Evolutionary conservation across 2,888 invertebrate species (phyloP), one percentile per base, ranked within the genome.

Genomic region (Pseudococcus jackbeardsleyi): DNA sequence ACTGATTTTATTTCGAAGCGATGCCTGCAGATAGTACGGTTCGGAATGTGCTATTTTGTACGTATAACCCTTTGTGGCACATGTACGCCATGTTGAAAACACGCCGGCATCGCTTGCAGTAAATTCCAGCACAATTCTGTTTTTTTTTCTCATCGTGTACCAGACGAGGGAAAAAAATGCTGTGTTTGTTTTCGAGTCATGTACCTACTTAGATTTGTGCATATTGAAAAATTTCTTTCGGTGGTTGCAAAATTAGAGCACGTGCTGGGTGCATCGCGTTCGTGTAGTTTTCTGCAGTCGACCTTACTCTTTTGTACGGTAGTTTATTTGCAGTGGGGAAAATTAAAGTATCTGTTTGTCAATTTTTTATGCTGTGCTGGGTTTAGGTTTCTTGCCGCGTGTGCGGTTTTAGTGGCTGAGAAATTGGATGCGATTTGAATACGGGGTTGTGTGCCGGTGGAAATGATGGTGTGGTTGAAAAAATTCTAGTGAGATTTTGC

Each of bases 41-140:
- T 64, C 22, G 64, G 64, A 64, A 64, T 64, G 64, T 22, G 64
- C 64, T 64, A 22, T 64, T 64, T 12, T 64, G 64, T 64, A 42
- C 42, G 42, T 42, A 22, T 22, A 64, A 22, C 64, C 64, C 64
- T 64, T 64, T 64, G 64, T 64, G 64, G 64, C 64, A 19, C 64
- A 64, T 64, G 64, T 22, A 22, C 64, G 22, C 22, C 64, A 22
- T 64, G 64, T 64, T 64, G 64, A 22, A 64, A 64, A 64, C 64
- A 64, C 64, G 19, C 22, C 22, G 22, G 64, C 22, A 22, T 64
- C 19, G 64, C 64, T 11, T 64, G 22, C 64, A 64, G 64, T 22
- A 22, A 64, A 64, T 64, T 64, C 64, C 64, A 64, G 22, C 64
- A 64, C 19, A 64, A 64, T 64, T 64, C 22, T 22, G 9, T 64